Conservation (phyloP, 2,113 vertebrate species). For the Dipodomys ordii region DNA sequence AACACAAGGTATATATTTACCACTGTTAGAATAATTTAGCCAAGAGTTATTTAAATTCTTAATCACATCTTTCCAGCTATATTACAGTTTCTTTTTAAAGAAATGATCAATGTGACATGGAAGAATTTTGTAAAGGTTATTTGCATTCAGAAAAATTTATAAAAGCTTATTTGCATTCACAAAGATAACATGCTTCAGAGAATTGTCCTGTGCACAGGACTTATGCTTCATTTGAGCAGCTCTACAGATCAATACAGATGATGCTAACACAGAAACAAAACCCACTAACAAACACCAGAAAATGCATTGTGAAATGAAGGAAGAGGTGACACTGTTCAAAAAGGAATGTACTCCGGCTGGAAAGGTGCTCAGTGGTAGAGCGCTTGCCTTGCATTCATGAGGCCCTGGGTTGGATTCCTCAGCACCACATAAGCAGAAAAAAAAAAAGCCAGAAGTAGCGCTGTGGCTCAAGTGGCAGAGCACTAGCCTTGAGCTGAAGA, state of each 20-base stretch:
- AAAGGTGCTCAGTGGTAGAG: no score
- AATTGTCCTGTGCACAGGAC: background rate
- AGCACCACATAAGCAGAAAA: no score
- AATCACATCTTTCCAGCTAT: background rate
- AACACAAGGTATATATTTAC: background rate
- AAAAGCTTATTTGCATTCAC: conserved; percentile 16
- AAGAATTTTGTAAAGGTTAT: background rate
- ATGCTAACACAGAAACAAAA: conserved; percentile 16
- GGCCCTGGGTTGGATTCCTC: no score
- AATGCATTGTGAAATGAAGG: background rate
- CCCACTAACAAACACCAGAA: background rate
- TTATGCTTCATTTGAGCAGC: background rate
- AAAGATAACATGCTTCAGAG: conserved; percentile 4
- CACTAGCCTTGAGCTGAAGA: no score
- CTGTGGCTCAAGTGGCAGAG: no score
- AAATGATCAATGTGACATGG: background rate
- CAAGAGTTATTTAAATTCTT: conserved; percentile 10
- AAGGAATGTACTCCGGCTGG: no score
- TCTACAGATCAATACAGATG: background rate
- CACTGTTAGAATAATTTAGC: background rate
- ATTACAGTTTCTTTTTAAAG: background rate
- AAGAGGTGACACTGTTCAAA: no score
- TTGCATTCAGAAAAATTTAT: background rate
- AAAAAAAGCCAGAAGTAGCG: no score
- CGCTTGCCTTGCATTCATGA: no score